These are phyloP conservation scores for Lydus trimaculatus DNA, from an alignment of 2,888 invertebrate genomes.

Conservation along the genomic window DNA sequence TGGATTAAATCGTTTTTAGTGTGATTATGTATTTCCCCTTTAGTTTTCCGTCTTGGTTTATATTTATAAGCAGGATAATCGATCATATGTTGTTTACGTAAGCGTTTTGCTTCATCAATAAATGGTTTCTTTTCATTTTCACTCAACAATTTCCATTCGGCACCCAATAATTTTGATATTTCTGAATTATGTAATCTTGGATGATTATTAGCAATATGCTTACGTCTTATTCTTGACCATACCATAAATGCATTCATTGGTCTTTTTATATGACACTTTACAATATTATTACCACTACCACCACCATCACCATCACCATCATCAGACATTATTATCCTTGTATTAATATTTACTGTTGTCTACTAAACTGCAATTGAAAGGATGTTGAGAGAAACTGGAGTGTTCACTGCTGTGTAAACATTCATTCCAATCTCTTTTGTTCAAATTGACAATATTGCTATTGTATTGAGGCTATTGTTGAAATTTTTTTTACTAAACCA, in stretches of 20 bases:
- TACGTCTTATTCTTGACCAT: slow-evolving; percentile 78
- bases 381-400: slow-evolving; percentile 41
- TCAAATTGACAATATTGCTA: slow-evolving; percentile 52
- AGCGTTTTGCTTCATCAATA: slow-evolving; percentile 84
- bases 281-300: slow-evolving; percentile 18
- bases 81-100: slow-evolving; percentile 58
- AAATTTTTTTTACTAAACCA: not conserved
- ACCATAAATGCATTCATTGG: slow-evolving; percentile 97
- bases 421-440: slow-evolving; percentile 58
- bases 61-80: slow-evolving; percentile 60
- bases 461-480: slow-evolving; percentile 52
- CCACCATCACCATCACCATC: slow-evolving; percentile 29
- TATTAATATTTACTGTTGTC: slow-evolving; percentile 6
- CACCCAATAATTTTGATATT: slow-evolving; percentile 82
- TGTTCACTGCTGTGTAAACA: slow-evolving; percentile 59
- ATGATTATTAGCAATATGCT: slow-evolving; percentile 84
- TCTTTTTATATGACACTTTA: slow-evolving; percentile 81
- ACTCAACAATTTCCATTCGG: slow-evolving; percentile 84
- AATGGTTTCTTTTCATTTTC: slow-evolving; percentile 85
- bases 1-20: slow-evolving; percentile 34
- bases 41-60: slow-evolving; percentile 56
- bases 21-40: slow-evolving; percentile 35
- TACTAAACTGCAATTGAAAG: slow-evolving; percentile 42
- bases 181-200: slow-evolving; percentile 81
- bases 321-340: slow-evolving; percentile 30